Evolutionary conservation across 2,113 vertebrate genomes (phyloP).

Genomic region (Cephalopholis sonnerati): DNA sequence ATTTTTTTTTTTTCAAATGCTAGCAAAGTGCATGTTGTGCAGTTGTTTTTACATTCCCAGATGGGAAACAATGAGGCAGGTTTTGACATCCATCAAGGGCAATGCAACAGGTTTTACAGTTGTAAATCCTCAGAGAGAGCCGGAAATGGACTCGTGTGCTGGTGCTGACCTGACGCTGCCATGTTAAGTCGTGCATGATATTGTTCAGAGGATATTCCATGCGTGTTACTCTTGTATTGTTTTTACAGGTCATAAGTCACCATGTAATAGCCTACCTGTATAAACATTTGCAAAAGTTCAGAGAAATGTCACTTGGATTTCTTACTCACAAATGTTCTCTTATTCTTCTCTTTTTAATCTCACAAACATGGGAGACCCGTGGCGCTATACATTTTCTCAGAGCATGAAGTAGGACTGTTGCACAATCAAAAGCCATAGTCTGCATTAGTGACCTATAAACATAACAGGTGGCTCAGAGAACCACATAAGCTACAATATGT

Average conservation of each 20-base stretch:
- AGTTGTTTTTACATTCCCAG: constrained; percentile 38
- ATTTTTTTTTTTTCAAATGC: constrained; percentile 11
- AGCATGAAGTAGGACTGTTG: constrained; percentile 23
- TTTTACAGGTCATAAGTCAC: constrained; percentile 27
- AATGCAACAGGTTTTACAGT: constrained; percentile 18
- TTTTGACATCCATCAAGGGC: constrained; percentile 47
- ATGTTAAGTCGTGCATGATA: not conserved
- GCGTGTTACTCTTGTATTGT: constrained; percentile 23
- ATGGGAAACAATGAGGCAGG: constrained; percentile 29
- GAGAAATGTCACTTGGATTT: not conserved
- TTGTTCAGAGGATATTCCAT: constrained; percentile 13
- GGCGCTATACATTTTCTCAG: not conserved
- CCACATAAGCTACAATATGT: too few relatives aligned
- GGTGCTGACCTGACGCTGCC: constrained; percentile 38
- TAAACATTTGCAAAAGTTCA: constrained; percentile 7
- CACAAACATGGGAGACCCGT: not conserved
- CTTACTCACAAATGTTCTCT: constrained; percentile 7
- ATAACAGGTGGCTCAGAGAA: not conserved
- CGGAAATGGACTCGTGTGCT: constrained; percentile 19
- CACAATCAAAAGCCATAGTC: constrained; percentile 15
- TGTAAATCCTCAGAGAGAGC: constrained; percentile 42
- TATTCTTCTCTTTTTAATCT: constrained; percentile 5
- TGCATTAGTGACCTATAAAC: not conserved
- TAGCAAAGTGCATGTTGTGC: not conserved
- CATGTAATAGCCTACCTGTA: not conserved